Conservation (phyloP, 2,113 vertebrate species). For the Herpailurus yagouaroundi region DNA sequence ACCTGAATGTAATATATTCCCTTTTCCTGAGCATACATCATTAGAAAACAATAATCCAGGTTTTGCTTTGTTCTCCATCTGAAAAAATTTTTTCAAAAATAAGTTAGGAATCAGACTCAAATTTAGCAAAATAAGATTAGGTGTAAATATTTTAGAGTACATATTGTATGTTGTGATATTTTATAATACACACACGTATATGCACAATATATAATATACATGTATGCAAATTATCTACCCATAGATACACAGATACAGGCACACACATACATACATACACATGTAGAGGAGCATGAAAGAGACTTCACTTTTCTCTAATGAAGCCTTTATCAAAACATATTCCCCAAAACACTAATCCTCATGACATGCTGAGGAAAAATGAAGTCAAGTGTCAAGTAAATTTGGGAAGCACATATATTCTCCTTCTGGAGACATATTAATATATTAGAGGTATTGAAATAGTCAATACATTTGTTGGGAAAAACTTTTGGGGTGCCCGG, state of each 20-base stretch:
- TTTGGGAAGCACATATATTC: background rate
- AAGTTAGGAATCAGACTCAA: constrained; percentile 72
- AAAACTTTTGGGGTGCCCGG: background rate
- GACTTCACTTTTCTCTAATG: constrained; percentile 12
- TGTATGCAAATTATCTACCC: background rate
- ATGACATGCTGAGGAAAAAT: background rate
- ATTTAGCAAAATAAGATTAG: background rate
- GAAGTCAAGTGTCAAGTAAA: background rate
- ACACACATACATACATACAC: background rate
- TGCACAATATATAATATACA: background rate
- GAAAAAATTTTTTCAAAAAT: constrained; percentile 80
- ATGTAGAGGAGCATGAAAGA: background rate
- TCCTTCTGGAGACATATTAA: background rate
- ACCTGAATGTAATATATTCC: constrained; percentile 99
- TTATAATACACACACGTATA: background rate
- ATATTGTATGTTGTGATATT: background rate
- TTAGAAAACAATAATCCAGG: constrained; percentile 98
- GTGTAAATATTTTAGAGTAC: background rate
- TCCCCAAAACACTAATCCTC: background rate
- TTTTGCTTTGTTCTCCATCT: constrained; percentile 99
- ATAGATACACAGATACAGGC: background rate
- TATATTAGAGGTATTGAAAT: background rate
- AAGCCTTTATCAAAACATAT: background rate
- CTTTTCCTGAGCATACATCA: constrained; percentile 99
- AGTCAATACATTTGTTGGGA: background rate